Evolutionary conservation across 2,888 invertebrate genomes (phyloP).

Genomic region (Lasioglossum vierecki): DNA sequence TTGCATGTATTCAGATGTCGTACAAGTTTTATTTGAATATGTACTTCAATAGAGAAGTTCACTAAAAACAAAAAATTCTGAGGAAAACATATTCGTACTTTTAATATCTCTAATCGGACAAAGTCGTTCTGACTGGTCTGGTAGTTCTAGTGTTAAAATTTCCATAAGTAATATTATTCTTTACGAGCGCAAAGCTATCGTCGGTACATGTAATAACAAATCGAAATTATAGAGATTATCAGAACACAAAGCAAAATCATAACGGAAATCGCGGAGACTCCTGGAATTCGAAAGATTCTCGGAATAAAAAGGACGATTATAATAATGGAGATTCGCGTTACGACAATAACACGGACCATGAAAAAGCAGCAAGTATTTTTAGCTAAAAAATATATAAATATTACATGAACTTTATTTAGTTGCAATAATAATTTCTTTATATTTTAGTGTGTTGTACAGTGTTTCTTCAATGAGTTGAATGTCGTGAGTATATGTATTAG

Average conservation of each 20-base stretch:
- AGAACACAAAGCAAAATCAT: slow-evolving; percentile 14
- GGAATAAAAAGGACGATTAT: slow-evolving; percentile 34
- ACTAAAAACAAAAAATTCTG: no score
- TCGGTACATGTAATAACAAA: slow-evolving; percentile 29
- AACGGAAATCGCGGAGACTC: slow-evolving; percentile 23
- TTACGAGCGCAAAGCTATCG: slow-evolving; percentile 6
- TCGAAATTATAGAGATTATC: slow-evolving; percentile 30
- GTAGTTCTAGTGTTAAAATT: not conserved
- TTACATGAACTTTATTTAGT: not conserved
- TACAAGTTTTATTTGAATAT: no score
- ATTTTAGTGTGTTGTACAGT: slow-evolving; percentile 87
- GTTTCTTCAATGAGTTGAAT: slow-evolving; percentile 89
- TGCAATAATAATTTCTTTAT: not conserved
- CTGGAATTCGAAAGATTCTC: slow-evolving; percentile 35
- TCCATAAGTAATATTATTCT: not conserved
- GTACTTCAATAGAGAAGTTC: no score
- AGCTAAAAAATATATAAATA: not conserved
- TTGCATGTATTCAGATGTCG: no score
- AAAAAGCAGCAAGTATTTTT: slow-evolving; percentile 61
- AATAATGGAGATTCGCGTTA: slow-evolving; percentile 34
- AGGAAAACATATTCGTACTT: no score
- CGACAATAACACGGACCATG: slow-evolving; percentile 42
- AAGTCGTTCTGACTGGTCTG: no score
- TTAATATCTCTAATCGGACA: no score
- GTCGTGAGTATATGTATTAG: slow-evolving; percentile 86